phyloP scores from a whole-genome alignment of 1,140 invertebrate species.

The Mya arenaria region DNA sequence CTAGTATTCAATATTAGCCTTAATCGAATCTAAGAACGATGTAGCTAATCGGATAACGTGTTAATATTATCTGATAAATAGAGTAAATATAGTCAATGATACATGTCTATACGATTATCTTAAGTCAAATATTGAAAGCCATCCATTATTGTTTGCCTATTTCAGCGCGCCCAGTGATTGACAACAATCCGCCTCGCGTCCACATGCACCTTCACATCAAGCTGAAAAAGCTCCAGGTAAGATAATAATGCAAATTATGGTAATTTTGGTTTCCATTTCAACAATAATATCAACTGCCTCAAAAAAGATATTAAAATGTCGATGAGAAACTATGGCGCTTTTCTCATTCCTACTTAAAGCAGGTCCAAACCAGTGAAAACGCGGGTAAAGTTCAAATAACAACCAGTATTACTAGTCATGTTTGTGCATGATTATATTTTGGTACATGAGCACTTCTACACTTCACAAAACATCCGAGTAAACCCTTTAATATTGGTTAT shows the following conservation, averaged over 20 bases:
- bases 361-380: too few species aligned
- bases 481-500: too few species aligned
- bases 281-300: neutral
- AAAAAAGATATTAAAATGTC: neutral
- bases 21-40: neutral
- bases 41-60: neutral
- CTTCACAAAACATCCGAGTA: too few species aligned
- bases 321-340: neutral
- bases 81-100: neutral
- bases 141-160: neutral
- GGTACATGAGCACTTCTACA: too few species aligned
- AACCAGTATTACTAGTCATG: too few species aligned
- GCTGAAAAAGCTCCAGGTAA: conserved; percentile 78
- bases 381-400: too few species aligned
- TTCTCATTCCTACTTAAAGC: neutral
- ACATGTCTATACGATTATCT: too few species aligned
- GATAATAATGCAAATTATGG: neutral
- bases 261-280: neutral
- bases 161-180: conserved; percentile 67
- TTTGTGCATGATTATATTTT: too few species aligned
- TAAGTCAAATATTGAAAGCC: too few species aligned
- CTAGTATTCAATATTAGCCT: neutral
- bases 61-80: neutral
- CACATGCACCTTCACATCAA: conserved; percentile 79
- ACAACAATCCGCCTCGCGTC: conserved; percentile 75